These are phyloP conservation scores for Perizoma affinitatum DNA, from an alignment of 2,888 invertebrate genomes.

Conservation along the genomic window DNA sequence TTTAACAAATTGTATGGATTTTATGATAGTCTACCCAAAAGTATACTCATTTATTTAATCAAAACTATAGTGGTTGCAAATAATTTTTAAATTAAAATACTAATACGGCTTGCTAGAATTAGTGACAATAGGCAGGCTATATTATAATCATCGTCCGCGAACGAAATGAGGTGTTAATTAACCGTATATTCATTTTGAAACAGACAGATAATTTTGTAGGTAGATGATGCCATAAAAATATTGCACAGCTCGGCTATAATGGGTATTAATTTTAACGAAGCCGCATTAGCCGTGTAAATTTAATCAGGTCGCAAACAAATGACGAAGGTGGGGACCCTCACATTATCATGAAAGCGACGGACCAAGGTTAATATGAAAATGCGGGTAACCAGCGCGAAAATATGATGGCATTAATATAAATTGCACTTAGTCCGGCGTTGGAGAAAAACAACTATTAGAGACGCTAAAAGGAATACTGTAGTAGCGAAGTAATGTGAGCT, in stretches of 20 bases:
- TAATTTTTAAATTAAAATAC: too few relatives aligned
- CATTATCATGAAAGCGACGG: constrained; percentile 69
- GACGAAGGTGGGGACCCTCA: constrained; percentile 72
- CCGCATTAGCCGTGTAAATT: constrained; percentile 74
- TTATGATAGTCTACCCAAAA: too few relatives aligned
- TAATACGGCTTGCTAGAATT: too few relatives aligned
- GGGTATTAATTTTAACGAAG: constrained; percentile 64
- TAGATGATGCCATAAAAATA: constrained; percentile 37
- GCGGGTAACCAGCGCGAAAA: constrained; percentile 77
- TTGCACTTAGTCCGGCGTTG: constrained; percentile 68
- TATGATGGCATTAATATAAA: constrained; percentile 80
- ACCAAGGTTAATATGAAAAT: constrained; percentile 77
- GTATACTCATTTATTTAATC: too few relatives aligned
- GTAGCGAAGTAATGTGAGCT: constrained; percentile 42
- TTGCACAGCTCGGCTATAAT: constrained; percentile 48
- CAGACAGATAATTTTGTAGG: neutral
- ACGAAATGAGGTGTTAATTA: too few relatives aligned
- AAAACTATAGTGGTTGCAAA: too few relatives aligned
- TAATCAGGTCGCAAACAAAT: constrained; percentile 78
- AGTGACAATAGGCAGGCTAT: too few relatives aligned
- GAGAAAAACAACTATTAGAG: constrained; percentile 69
- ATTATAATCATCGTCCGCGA: too few relatives aligned
- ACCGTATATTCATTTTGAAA: too few relatives aligned
- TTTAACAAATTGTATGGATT: too few relatives aligned
- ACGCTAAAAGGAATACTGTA: constrained; percentile 42